These are phyloP conservation scores for Dorcus hopei DNA, from an alignment of 2,888 invertebrate species.

Conservation along the genomic window DNA sequence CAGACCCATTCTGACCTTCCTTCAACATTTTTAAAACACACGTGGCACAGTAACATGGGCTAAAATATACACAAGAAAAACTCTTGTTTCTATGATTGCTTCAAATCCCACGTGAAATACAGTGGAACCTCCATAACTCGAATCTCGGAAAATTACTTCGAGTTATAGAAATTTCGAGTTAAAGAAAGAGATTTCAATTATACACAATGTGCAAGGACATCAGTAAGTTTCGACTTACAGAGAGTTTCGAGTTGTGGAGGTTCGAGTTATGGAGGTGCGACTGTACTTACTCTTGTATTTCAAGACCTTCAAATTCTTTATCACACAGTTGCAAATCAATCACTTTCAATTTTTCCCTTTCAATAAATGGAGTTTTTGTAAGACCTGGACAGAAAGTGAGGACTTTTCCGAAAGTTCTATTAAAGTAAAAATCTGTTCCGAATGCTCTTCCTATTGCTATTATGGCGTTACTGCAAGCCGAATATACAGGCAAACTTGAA, in stretches of 20 bases:
- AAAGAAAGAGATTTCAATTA: too few relatives aligned
- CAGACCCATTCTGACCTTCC: conserved; percentile 9
- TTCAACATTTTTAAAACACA: conserved; percentile 8
- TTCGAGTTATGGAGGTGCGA: too few relatives aligned
- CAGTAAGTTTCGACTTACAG: too few relatives aligned
- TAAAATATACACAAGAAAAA: not conserved
- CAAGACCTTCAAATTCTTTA: not conserved
- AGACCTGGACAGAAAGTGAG: conserved; percentile 4
- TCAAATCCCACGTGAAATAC: too few relatives aligned
- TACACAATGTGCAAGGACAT: too few relatives aligned
- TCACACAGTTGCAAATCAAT: not conserved
- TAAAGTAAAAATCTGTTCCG: conserved; percentile 6
- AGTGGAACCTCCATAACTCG: too few relatives aligned
- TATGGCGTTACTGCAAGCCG: conserved; percentile 3
- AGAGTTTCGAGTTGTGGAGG: too few relatives aligned
- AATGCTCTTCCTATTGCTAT: conserved; percentile 3
- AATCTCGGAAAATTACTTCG: too few relatives aligned
- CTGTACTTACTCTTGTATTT: not conserved
- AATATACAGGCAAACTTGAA: conserved; percentile 9
- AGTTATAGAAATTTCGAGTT: too few relatives aligned
- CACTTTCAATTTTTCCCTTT: not conserved
- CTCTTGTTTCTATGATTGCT: not conserved
- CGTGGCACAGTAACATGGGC: not conserved
- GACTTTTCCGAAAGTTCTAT: conserved; percentile 6
- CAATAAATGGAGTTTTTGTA: not conserved